These are phyloP conservation scores for Macropodus opercularis DNA, from an alignment of 2,797 vertebrate species.

Conservation along the genomic window DNA sequence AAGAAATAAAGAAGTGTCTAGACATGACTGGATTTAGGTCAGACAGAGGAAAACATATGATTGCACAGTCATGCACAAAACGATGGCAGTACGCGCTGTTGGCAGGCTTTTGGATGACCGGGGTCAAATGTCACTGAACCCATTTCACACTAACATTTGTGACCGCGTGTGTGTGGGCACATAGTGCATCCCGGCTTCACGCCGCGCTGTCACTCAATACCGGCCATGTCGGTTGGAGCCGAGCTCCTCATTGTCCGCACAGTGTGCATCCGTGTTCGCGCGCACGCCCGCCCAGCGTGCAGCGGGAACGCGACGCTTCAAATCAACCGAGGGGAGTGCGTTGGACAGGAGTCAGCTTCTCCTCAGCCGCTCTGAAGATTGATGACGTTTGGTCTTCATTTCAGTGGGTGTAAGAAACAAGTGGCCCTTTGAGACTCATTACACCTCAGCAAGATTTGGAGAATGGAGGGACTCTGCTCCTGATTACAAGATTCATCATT, in stretches of 20 bases:
- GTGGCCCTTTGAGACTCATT: constrained; percentile 72
- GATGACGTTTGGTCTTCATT: constrained; percentile 63
- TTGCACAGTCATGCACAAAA: constrained; percentile 63
- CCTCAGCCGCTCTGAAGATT: constrained; percentile 64
- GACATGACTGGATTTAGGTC: constrained; percentile 75
- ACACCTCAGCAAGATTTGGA: constrained; percentile 62
- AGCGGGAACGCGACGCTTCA: constrained; percentile 30
- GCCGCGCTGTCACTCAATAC: constrained; percentile 50
- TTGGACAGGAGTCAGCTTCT: constrained; percentile 57
- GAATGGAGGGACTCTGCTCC: constrained; percentile 55
- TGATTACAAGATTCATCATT: constrained; percentile 68
- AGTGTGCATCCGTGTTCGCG: constrained; percentile 33
- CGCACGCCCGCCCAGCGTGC: constrained; percentile 15
- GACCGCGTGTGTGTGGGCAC: constrained; percentile 3
- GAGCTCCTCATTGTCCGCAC: constrained; percentile 57
- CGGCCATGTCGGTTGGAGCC: constrained; percentile 42
- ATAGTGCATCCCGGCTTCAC: constrained; percentile 26
- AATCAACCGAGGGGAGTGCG: constrained; percentile 55
- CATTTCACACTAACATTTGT: constrained; percentile 42
- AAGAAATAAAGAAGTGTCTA: constrained; percentile 75
- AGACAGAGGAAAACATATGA: constrained; percentile 75
- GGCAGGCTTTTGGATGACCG: constrained; percentile 43
- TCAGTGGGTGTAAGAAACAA: constrained; percentile 66
- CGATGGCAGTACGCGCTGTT: constrained; percentile 49
- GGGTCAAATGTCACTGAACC: constrained; percentile 74